Percentiles rank a stretch among this genome's conserved stretches.
phyloP scores from a whole-genome alignment of 2,113 vertebrate species.

The Anguilla rostrata region DNA sequence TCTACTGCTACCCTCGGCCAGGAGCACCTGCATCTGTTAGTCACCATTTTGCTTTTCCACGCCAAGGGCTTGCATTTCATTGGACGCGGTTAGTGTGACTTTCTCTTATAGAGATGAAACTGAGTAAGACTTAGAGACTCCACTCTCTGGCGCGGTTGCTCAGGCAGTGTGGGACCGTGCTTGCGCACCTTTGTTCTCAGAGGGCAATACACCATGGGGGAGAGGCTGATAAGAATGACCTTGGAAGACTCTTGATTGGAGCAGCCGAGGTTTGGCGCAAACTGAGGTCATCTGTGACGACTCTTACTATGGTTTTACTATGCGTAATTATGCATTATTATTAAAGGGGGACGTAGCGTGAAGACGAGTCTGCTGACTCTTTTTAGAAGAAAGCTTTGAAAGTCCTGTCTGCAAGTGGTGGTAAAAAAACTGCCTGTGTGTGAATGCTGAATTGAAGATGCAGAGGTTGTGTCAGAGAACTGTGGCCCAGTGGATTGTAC shows the following conservation, averaged over 20 bases:
- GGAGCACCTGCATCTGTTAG: neutral
- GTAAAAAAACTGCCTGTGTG: neutral
- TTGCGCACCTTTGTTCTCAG: neutral
- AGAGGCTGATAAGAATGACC: neutral
- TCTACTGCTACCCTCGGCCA: neutral
- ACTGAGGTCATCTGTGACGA: neutral
- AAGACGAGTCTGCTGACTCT: neutral
- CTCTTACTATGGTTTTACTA: neutral
- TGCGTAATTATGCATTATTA: neutral
- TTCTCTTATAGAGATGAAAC: neutral
- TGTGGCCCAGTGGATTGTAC: neutral
- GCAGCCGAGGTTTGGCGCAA: neutral
- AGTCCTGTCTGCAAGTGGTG: neutral
- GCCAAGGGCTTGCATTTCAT: neutral
- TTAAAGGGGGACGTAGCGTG: neutral
- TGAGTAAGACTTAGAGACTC: neutral
- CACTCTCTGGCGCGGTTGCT: neutral
- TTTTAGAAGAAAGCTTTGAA: neutral
- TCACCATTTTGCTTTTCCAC: neutral
- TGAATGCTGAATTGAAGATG: neutral
- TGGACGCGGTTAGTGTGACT: neutral
- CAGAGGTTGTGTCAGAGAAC: neutral
- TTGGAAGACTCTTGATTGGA: neutral
- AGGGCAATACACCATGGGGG: neutral
- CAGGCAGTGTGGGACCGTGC: neutral